A percentile compares a stretch with the other conserved stretches of the same genome.
These are phyloP conservation scores for Charanyca ferruginea DNA, from an alignment of 2,888 invertebrate genomes.

Conservation along the genomic window DNA sequence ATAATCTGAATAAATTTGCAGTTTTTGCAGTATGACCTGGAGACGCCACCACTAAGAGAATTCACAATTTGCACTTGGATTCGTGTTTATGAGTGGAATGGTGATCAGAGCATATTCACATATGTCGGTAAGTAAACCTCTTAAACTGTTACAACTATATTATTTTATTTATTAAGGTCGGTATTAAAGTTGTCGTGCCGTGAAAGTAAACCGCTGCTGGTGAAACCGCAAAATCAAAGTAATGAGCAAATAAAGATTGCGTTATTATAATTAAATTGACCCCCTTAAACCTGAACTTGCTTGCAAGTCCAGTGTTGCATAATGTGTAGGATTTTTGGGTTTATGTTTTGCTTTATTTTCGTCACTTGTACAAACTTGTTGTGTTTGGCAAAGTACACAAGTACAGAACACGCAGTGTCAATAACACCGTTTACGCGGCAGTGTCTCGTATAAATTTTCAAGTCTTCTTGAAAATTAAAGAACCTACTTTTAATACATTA, in stretches of 20 bases:
- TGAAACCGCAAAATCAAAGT: conserved; percentile 63
- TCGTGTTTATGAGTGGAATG: conserved; percentile 91
- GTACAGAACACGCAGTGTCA: too few relatives aligned
- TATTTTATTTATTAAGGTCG: conserved; percentile 39
- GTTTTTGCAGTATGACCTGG: conserved; percentile 93
- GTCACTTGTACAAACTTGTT: too few relatives aligned
- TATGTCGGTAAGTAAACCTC: conserved; percentile 81
- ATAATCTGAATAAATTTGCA: conserved; percentile 66
- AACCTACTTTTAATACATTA: too few relatives aligned
- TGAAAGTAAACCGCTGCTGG: conserved; percentile 58
- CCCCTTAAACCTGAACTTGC: conserved; percentile 74
- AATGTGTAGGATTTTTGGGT: conserved; percentile 56
- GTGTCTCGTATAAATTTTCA: too few relatives aligned
- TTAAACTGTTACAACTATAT: conserved; percentile 1
- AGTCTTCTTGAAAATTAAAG: too few relatives aligned
- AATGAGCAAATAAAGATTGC: conserved; percentile 75
- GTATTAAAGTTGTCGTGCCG: conserved; percentile 36
- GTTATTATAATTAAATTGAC: conserved; percentile 73
- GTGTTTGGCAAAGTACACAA: not conserved
- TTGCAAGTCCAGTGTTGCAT: conserved; percentile 68
- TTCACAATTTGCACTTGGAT: conserved; percentile 96
- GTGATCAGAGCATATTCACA: conserved; percentile 83
- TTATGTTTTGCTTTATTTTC: conserved; percentile 53
- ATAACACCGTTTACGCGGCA: not conserved
- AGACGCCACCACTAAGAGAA: conserved; percentile 94